Evolutionary conservation across 2,888 invertebrate species (phyloP).

Genomic region (Eurytoma californica): DNA sequence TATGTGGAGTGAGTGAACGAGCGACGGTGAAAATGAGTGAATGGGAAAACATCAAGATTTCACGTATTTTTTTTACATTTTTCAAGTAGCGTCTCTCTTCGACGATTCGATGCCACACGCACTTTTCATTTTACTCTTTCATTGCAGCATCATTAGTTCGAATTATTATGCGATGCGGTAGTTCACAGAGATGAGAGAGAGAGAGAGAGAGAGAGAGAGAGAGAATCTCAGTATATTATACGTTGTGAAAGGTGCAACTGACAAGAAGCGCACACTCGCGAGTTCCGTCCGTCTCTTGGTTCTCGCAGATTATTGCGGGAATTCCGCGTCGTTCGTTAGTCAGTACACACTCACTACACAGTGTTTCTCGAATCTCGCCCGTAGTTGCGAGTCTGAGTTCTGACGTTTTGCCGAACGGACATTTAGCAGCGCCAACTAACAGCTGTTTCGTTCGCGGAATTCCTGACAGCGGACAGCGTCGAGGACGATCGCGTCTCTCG

Average conservation of each 20-base stretch:
- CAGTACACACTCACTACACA: constrained; percentile 13
- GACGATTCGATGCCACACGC: background rate
- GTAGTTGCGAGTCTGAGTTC: background rate
- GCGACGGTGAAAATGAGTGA: constrained; percentile 12
- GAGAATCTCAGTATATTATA: constrained; percentile 10
- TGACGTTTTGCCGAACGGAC: constrained; percentile 27
- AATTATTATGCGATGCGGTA: background rate
- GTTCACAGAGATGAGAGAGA: background rate
- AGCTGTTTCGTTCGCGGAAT: constrained; percentile 48
- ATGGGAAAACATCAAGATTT: constrained; percentile 45
- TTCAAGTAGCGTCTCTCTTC: background rate
- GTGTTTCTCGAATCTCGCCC: background rate
- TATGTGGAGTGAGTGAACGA: background rate
- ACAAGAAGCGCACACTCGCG: constrained; percentile 7
- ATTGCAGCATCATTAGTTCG: constrained; percentile 3
- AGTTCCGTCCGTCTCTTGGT: constrained; percentile 7
- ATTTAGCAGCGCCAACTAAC: constrained; percentile 32
- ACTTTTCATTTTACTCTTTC: background rate
- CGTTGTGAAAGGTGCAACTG: constrained; percentile 39
- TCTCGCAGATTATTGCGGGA: constrained; percentile 50
- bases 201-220: constrained; percentile 32
- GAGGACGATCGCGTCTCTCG: background rate
- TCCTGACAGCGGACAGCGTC: constrained; percentile 2
- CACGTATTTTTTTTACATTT: constrained; percentile 7
- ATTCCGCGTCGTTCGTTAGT: constrained; percentile 51